phyloP scores from a whole-genome alignment of 2,797 vertebrate species.

The Ambastaia sidthimunki region DNA sequence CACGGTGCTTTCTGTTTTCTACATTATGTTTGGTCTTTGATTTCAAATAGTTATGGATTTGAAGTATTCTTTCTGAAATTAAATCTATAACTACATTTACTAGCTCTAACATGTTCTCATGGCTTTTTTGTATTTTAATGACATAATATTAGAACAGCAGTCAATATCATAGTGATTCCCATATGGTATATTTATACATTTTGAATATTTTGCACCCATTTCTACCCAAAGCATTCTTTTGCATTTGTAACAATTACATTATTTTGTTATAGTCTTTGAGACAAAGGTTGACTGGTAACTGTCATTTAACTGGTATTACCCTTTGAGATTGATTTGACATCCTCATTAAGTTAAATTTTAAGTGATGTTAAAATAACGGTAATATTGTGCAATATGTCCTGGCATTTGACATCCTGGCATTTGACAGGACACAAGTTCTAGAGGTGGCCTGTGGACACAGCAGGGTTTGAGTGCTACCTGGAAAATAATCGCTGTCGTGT shows the following conservation, averaged over 20 bases:
- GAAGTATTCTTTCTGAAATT: slow-evolving; percentile 61
- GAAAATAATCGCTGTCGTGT: not conserved
- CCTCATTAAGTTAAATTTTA: not conserved
- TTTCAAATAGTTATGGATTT: slow-evolving; percentile 67
- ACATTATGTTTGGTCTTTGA: slow-evolving; percentile 66
- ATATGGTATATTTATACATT: slow-evolving; percentile 30
- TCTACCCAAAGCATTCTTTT: not conserved
- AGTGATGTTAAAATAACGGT: not conserved
- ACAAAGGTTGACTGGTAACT: not conserved
- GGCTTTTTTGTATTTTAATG: slow-evolving; percentile 59
- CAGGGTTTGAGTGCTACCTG: not conserved
- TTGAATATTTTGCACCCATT: slow-evolving; percentile 6
- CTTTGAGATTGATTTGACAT: not conserved
- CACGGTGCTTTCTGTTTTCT: slow-evolving; percentile 50
- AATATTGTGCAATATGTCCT: slow-evolving; percentile 42
- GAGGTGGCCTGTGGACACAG: slow-evolving; percentile 2
- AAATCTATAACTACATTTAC: slow-evolving; percentile 54
- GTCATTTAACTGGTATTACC: not conserved
- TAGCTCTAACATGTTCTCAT: slow-evolving; percentile 58
- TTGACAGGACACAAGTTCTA: not conserved
- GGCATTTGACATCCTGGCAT: not conserved
- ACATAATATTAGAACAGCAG: slow-evolving; percentile 20
- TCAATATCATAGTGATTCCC: slow-evolving; percentile 29
- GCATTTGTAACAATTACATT: not conserved
- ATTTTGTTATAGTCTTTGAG: not conserved